A percentile compares a stretch with the other conserved stretches of the same genome.
phyloP scores from a whole-genome alignment of 2,888 invertebrate genomes.

The Amiota communis region DNA sequence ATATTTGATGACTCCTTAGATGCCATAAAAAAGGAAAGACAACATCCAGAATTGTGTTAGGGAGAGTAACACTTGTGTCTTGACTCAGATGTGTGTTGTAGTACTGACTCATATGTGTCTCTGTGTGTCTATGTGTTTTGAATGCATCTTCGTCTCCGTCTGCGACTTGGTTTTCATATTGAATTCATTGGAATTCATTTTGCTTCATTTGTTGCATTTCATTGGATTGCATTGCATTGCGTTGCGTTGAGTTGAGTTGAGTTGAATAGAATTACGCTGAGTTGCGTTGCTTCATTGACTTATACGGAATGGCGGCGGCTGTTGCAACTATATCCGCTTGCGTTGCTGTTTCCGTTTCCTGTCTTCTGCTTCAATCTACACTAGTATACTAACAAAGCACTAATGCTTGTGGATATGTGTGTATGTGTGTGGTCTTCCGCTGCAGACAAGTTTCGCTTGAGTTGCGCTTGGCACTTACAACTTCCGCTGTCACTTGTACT shows the following conservation, averaged over 20 bases:
- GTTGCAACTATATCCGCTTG: slow-evolving; percentile 2
- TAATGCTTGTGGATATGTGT: background rate
- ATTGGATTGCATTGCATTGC: slow-evolving; percentile 1
- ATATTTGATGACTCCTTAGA: background rate
- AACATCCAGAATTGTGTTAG: no score
- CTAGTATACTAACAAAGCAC: background rate
- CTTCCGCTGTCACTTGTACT: slow-evolving; percentile 38
- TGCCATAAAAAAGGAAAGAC: no score
- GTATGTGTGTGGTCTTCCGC: slow-evolving; percentile 45
- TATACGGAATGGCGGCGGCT: background rate
- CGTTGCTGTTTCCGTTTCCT: background rate
- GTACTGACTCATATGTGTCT: no score
- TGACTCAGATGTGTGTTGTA: no score
- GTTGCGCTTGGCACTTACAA: slow-evolving; percentile 47
- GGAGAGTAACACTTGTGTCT: no score
- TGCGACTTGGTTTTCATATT: no score
- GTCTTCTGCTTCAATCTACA: background rate
- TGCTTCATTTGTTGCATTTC: background rate
- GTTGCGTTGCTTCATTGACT: background rate
- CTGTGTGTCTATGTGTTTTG: no score
- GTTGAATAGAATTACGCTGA: slow-evolving; percentile 14
- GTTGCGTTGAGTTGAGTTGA: slow-evolving; percentile 10
- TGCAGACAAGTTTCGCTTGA: slow-evolving; percentile 56
- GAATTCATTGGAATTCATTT: background rate
- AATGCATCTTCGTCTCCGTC: no score